A percentile compares a stretch with the other conserved stretches of the same genome.
phyloP scores from a whole-genome alignment of 1,140 invertebrate genomes.

The Andricus grossulariae region DNA sequence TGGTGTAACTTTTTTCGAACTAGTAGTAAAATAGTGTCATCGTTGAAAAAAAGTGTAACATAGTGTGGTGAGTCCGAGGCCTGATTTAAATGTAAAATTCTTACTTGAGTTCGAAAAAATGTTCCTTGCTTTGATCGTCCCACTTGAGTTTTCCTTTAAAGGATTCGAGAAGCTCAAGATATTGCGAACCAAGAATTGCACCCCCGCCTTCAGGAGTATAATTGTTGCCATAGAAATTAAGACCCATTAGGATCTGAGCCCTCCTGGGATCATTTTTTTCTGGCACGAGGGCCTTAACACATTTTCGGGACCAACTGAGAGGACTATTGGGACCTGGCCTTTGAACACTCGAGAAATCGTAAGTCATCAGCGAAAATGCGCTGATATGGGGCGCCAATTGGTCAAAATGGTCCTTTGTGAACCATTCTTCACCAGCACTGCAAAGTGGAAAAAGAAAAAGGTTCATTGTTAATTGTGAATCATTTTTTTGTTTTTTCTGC shows the following conservation, averaged over 20 bases:
- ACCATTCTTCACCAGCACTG: constrained; percentile 79
- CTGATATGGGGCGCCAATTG: constrained; percentile 85
- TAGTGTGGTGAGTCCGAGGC: no score
- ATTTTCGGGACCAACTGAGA: constrained; percentile 87
- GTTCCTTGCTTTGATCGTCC: constrained; percentile 87
- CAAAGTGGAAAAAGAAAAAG: no score
- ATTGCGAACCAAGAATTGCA: constrained; percentile 87
- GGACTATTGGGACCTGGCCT: constrained; percentile 93
- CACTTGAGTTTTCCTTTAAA: constrained; percentile 85
- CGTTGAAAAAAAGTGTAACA: no score
- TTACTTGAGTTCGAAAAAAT: constrained; percentile 92
- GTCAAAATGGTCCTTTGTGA: constrained; percentile 87
- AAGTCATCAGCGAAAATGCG: constrained; percentile 95
- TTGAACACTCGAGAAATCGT: constrained; percentile 92
- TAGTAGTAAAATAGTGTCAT: no score
- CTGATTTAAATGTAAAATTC: constrained; percentile 66
- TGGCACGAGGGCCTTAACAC: constrained; percentile 84
- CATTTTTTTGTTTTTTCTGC: no score
- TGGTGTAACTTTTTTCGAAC: no score
- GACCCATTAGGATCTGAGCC: constrained; percentile 88
- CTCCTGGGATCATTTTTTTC: constrained; percentile 79
- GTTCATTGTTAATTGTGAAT: no score
- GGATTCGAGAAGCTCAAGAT: constrained; percentile 82
- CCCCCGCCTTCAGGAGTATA: constrained; percentile 86
- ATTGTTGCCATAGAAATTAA: constrained; percentile 96